A percentile compares a stretch with the other conserved stretches of the same genome.
These are phyloP conservation scores for Chesias legatella DNA, from an alignment of 2,888 invertebrate species.

Conservation along the genomic window DNA sequence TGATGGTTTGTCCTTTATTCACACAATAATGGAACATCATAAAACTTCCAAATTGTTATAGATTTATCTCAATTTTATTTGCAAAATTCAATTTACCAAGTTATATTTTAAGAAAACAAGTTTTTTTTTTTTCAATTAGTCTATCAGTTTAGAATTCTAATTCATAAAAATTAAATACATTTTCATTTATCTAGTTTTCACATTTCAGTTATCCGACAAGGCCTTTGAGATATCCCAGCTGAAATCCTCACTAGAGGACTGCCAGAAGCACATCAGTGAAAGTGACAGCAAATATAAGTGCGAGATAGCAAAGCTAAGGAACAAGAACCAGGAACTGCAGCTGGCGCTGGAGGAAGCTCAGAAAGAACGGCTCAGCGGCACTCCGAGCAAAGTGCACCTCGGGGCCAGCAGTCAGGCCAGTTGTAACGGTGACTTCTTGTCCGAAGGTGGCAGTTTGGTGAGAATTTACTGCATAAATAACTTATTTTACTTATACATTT, in stretches of 20 bases:
- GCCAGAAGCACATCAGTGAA: constrained; percentile 84
- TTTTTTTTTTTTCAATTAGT: too few relatives aligned
- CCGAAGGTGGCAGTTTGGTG: constrained; percentile 83
- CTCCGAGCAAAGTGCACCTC: constrained; percentile 52
- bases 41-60: too few relatives aligned
- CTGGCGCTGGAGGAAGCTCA: constrained; percentile 62
- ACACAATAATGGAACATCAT: not conserved
- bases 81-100: too few relatives aligned
- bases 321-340: constrained; percentile 77
- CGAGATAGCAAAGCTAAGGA: constrained; percentile 80
- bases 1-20: too few relatives aligned
- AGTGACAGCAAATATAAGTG: constrained; percentile 81
- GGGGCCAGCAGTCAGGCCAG: constrained; percentile 70
- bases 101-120: too few relatives aligned
- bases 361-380: constrained; percentile 63
- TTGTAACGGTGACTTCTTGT: constrained; percentile 74
- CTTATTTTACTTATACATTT: constrained; percentile 7
- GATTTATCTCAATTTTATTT: too few relatives aligned
- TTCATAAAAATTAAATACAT: too few relatives aligned
- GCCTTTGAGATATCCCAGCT: constrained; percentile 85
- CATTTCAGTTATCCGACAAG: constrained; percentile 86
- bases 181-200: too few relatives aligned
- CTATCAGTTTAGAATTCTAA: too few relatives aligned
- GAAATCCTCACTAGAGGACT: constrained; percentile 83
- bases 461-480: constrained; percentile 20